Conservation (phyloP, 2,888 invertebrate species). For the Agrenia bidenticulata region DNA sequence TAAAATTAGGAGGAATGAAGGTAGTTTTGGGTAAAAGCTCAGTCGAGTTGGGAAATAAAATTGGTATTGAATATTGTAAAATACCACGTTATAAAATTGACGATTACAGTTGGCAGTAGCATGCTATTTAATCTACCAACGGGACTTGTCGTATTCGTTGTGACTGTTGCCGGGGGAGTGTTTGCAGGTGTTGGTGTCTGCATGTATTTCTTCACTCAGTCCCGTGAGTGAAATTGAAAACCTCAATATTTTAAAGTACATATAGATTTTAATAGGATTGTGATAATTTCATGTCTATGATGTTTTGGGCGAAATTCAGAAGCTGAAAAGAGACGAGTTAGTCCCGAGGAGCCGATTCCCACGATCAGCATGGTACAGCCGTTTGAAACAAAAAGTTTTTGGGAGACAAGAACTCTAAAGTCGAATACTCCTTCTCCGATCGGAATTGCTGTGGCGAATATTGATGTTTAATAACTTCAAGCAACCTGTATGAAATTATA, state of each 20-base stretch:
- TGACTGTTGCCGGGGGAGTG: constrained; percentile 35
- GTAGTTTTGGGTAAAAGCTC: no score
- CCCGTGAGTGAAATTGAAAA: constrained; percentile 23
- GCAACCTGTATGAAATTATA: no score
- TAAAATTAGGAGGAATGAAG: no score
- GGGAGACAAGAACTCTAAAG: constrained; percentile 19
- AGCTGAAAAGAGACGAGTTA: constrained; percentile 24
- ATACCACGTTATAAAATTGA: no score
- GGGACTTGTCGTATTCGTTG: constrained; percentile 35
- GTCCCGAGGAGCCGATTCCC: constrained; percentile 14
- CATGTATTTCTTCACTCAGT: constrained; percentile 38
- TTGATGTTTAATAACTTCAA: no score
- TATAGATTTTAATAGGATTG: background rate
- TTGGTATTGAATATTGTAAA: no score
- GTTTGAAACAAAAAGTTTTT: constrained; percentile 28
- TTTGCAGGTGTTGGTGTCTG: constrained; percentile 36
- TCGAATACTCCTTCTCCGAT: background rate
- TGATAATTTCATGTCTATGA: background rate
- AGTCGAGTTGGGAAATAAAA: no score
- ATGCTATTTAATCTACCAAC: constrained; percentile 21
- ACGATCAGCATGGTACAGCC: constrained; percentile 20
- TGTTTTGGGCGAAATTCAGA: no score
- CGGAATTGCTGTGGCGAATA: background rate
- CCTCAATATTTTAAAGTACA: background rate
- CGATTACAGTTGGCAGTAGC: background rate